Evolutionary conservation across 2,797 vertebrate species (phyloP).

Genomic region (Leptodactylus fallax): DNA sequence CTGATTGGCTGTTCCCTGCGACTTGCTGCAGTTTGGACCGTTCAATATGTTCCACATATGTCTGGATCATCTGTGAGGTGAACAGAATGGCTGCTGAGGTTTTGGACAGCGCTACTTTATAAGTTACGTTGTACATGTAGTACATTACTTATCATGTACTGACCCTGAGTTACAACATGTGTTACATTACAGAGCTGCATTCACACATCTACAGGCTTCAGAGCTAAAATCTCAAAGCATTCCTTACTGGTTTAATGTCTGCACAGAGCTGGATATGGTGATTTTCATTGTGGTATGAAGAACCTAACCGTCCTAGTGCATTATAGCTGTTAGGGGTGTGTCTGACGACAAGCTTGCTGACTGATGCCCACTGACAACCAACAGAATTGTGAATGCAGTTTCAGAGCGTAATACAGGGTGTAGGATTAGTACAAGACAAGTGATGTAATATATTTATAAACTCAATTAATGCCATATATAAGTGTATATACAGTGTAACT

Average conservation of each 20-base stretch:
- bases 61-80: slow-evolving; percentile 93
- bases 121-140: neutral
- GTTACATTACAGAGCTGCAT: too few species aligned
- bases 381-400: neutral
- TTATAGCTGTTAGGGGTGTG: neutral
- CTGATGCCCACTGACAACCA: neutral
- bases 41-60: slow-evolving; percentile 96
- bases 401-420: too few species aligned
- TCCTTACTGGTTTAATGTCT: neutral
- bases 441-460: too few species aligned
- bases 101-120: neutral
- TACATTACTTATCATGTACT: neutral
- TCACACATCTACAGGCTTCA: neutral
- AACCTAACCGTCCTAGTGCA: neutral
- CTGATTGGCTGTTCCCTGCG: slow-evolving; percentile 87
- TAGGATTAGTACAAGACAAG: neutral
- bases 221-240: neutral
- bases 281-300: neutral
- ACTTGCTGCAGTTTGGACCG: slow-evolving; percentile 94
- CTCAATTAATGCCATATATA: too few species aligned
- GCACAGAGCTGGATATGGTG: neutral
- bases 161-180: neutral
- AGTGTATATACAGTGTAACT: neutral
- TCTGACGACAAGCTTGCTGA: neutral
- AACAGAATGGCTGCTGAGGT: neutral